phyloP scores from a whole-genome alignment of 1,140 invertebrate species.

The Arctopsyche grandis region DNA sequence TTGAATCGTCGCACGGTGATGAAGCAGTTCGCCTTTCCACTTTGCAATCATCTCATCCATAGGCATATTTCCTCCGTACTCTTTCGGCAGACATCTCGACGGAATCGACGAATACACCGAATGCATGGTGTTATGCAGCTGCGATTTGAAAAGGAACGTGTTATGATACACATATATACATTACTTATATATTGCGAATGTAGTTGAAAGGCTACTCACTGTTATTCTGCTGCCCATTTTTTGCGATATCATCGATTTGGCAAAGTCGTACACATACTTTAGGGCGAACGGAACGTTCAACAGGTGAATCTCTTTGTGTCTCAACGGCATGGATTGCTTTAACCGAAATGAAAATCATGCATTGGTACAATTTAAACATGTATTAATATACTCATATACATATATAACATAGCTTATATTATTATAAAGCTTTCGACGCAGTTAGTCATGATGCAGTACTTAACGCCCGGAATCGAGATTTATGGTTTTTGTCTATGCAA shows the following conservation, averaged over 20 bases:
- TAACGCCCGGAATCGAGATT: too few relatives aligned
- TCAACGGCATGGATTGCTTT: slow-evolving; percentile 80
- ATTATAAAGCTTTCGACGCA: too few relatives aligned
- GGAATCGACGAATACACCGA: not conserved
- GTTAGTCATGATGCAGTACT: too few relatives aligned
- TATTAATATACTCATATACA: too few relatives aligned
- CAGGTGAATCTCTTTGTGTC: slow-evolving; percentile 79
- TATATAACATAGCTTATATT: too few relatives aligned
- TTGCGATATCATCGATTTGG: slow-evolving; percentile 72
- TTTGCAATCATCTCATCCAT: not conserved
- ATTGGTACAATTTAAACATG: too few relatives aligned
- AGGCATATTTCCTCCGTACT: not conserved
- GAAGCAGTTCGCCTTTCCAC: not conserved
- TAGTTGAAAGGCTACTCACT: slow-evolving; percentile 61
- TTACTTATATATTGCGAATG: too few relatives aligned
- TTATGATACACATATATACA: too few relatives aligned
- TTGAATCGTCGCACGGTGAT: not conserved
- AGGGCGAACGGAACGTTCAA: slow-evolving; percentile 75
- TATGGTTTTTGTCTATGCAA: too few relatives aligned
- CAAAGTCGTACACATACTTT: slow-evolving; percentile 78
- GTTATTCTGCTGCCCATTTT: slow-evolving; percentile 75
- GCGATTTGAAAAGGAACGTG: not conserved
- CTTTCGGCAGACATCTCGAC: slow-evolving; percentile 9
- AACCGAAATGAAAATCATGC: too few relatives aligned
- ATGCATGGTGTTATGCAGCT: not conserved